phyloP scores from a whole-genome alignment of 2,797 vertebrate genomes.

The Enteromius unitaeniatus region DNA sequence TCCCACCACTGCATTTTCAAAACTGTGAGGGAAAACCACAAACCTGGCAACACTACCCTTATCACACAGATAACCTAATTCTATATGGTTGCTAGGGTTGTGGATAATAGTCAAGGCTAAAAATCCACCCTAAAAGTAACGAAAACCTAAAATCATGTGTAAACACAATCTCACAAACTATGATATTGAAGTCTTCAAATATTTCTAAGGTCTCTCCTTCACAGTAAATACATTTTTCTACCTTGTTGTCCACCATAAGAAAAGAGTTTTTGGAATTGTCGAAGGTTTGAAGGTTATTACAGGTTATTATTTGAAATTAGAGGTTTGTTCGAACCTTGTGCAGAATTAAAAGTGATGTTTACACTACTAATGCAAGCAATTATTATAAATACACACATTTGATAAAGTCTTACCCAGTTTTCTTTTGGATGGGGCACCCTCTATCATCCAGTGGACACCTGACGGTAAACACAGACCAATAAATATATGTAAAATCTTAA shows the following conservation, averaged over 20 bases:
- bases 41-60: too few species aligned
- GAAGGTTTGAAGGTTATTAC: too few species aligned
- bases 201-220: neutral
- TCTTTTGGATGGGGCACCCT: conserved; percentile 88
- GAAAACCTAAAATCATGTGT: neutral
- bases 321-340: neutral
- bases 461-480: conserved; percentile 46
- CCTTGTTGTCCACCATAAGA: neutral
- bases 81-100: neutral
- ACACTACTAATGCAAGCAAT: neutral
- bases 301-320: neutral
- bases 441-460: conserved; percentile 88
- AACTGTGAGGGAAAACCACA: too few species aligned
- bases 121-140: neutral
- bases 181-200: neutral
- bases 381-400: neutral
- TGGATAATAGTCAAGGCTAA: neutral
- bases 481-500: neutral
- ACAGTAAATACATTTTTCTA: neutral
- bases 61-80: too few species aligned
- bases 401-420: conserved; percentile 80
- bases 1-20: too few species aligned
- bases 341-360: neutral
- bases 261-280: neutral
- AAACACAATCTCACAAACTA: neutral